Percentiles rank a stretch among this genome's conserved stretches.
phyloP scores from a whole-genome alignment of 23 tunicate genomes.

The Ciona savignyi region DNA sequence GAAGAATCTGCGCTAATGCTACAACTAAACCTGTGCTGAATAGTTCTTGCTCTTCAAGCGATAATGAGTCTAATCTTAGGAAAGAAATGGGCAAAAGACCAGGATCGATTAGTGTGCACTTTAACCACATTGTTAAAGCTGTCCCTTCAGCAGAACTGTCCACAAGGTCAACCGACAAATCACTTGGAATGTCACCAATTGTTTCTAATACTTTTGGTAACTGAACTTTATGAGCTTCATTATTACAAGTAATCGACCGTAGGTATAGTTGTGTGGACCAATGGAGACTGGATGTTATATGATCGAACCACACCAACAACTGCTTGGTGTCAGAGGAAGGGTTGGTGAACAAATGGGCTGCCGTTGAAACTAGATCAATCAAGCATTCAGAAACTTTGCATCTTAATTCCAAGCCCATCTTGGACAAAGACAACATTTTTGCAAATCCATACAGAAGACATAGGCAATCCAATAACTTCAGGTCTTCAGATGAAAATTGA shows the following conservation, averaged over 20 bases:
- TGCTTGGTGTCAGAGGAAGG: neutral
- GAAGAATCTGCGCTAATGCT: constrained; percentile 38
- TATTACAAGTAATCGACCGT: neutral
- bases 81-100: constrained; percentile 7
- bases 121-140: constrained; percentile 35
- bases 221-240: neutral
- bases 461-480: neutral
- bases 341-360: neutral
- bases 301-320: too few relatives aligned
- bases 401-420: neutral
- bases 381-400: neutral
- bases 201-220: neutral
- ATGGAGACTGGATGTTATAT: too few relatives aligned
- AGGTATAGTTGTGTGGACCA: constrained; percentile 10
- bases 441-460: neutral
- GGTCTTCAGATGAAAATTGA: neutral
- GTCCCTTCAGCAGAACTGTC: constrained; percentile 37
- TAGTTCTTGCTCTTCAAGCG: constrained; percentile 14
- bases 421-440: neutral
- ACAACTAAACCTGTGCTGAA: constrained; percentile 23
- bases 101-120: constrained; percentile 21
- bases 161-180: neutral
- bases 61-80: neutral
- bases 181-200: neutral
- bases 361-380: neutral